Base-by-base conservation (phyloP, 2,797 vertebrate genomes). In the Neostethus bicornis region DNA sequence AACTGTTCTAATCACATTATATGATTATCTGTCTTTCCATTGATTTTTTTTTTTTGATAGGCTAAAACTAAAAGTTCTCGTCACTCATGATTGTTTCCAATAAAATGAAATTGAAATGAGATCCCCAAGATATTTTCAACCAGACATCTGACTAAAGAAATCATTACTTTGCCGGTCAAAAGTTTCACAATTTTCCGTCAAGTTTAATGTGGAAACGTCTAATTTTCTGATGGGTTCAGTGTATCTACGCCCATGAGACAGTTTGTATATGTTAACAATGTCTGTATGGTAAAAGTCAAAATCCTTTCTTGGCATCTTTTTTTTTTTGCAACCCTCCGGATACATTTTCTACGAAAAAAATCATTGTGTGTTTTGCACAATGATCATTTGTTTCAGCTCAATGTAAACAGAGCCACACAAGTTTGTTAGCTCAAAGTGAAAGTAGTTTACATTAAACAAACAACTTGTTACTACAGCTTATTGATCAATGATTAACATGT, bases 261-360 rank as follows among this genome's bases (percentile, higher is more conserved):
- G 38, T 41, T 41, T 41, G 12, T 13, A 4, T 19, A 16, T 3
- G 1, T 37, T 17, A 37, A 42, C 42, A 32, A 19, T 4, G 6
- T 32, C 11, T 23, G 21, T 16, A 32, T 6, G 28, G 28, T 11
- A 28, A 32, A 11, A 16, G 23, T 3, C 7, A 12, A 7, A 3
- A n/a, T n/a, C 4, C 17, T 20, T 13, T 7, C 7, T 25, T 37
- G 26, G 2, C 17, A 31, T 34, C 2, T 8, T n/a, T 35, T 7
- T 34, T 13, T 31, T 2, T 41, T 17, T n/a, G 26, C 37, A 20
- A 17, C 3, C 29, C 4, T 29, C 29, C 8, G 24, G 24, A 48
- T 20, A 5, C 28, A 28, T n/a, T 28, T 28, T 47, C 34, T 13
- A 57, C 47, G 23, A 12, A 39, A 12, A 39, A 57, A 12, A 54